Percentiles rank a stretch among this genome's conserved stretches.
phyloP scores from a whole-genome alignment of 37 sponge, comb jelly and placozoan genomes.

The Tethya wilhelma region DNA sequence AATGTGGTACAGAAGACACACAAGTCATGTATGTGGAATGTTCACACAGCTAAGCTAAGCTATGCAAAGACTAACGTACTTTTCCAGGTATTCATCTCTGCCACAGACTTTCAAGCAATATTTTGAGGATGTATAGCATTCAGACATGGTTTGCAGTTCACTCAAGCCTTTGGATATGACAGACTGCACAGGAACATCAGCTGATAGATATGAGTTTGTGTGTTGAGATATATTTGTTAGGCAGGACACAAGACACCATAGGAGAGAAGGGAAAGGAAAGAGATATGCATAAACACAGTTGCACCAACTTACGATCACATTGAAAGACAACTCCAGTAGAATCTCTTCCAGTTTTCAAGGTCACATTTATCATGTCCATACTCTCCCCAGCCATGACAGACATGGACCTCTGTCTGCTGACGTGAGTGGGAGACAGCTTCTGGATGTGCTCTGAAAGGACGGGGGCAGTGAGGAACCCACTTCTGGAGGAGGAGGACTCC shows the following conservation, averaged over 20 bases:
- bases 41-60: too few species aligned
- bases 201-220: background rate
- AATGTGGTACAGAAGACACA: background rate
- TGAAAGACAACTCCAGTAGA: background rate
- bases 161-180: conserved; percentile 17
- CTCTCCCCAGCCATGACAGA: background rate
- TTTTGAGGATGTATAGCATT: background rate
- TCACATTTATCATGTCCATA: background rate
- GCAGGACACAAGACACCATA: too few species aligned
- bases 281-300: background rate
- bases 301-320: conserved; percentile 8
- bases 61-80: conserved; percentile 24
- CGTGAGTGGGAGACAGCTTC: background rate
- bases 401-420: background rate
- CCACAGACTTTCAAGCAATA: conserved; percentile 62
- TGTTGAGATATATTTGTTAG: background rate
- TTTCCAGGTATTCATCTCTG: conserved; percentile 56
- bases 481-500: background rate
- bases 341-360: background rate
- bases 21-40: background rate
- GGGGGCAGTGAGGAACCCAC: background rate
- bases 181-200: conserved; percentile 3
- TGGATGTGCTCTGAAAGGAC: conserved; percentile 16
- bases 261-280: background rate
- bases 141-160: background rate